Evolutionary conservation across 2,113 vertebrate species (phyloP).

Genomic region (Aptenodytes forsteri): DNA sequence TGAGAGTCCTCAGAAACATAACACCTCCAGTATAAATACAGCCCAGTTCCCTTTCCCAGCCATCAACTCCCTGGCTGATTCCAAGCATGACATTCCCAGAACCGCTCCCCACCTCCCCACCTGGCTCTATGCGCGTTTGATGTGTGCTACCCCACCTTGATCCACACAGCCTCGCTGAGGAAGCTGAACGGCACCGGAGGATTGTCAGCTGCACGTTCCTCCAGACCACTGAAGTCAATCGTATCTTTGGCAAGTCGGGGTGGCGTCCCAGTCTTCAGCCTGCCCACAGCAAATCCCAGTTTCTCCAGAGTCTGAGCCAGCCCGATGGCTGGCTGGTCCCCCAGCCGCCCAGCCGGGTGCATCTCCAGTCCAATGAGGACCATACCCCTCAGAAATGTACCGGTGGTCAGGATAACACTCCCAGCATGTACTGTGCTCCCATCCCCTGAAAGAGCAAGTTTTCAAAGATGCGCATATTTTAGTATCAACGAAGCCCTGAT

Average conservation of each 20-base stretch:
- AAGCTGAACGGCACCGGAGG: slow-evolving; percentile 90
- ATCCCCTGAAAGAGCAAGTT: slow-evolving; percentile 70
- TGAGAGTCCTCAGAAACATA: neutral
- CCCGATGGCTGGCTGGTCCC: slow-evolving; percentile 85
- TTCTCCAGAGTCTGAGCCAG: slow-evolving; percentile 86
- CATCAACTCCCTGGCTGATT: neutral
- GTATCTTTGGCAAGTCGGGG: slow-evolving; percentile 88
- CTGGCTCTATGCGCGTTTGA: fast-evolving
- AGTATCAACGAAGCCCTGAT: neutral
- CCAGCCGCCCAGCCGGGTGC: slow-evolving; percentile 87
- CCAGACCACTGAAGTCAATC: slow-evolving; percentile 78
- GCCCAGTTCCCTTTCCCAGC: neutral
- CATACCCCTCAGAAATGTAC: slow-evolving; percentile 89
- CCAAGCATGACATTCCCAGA: fast-evolving
- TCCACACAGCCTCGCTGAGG: slow-evolving; percentile 81
- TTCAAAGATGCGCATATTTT: neutral
- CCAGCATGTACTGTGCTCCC: slow-evolving; percentile 72
- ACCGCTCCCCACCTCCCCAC: too few species aligned
- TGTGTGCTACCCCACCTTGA: slow-evolving; percentile 68
- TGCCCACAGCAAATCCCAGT: slow-evolving; percentile 84
- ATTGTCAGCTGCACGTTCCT: slow-evolving; percentile 77
- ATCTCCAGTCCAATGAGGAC: slow-evolving; percentile 83
- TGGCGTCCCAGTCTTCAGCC: slow-evolving; percentile 92
- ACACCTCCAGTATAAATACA: neutral
- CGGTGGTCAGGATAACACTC: slow-evolving; percentile 89